A percentile compares a stretch with the other conserved stretches of the same genome.
phyloP scores from a whole-genome alignment of 2,113 vertebrate species.

The Triplophysa dalaica region DNA sequence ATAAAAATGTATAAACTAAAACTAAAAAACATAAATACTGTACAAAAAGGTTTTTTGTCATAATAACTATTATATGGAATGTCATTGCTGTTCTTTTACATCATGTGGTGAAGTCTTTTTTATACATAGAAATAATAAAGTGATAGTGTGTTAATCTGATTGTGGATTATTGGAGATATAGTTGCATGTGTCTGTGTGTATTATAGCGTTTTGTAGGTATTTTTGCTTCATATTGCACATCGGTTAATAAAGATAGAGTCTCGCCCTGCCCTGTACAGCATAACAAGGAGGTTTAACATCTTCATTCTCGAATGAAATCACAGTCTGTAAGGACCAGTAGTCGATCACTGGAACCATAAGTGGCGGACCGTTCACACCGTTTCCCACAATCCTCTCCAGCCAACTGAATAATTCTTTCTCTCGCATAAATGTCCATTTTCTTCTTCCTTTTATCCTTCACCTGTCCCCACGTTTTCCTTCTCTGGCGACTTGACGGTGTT shows the following conservation, averaged over 20 bases:
- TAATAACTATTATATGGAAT: constrained; percentile 53
- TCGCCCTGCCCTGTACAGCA: constrained; percentile 17
- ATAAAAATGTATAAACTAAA: constrained; percentile 70
- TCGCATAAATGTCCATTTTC: constrained; percentile 8
- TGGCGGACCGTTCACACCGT: constrained; percentile 40
- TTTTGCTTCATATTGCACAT: constrained; percentile 68
- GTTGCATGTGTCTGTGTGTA: constrained; percentile 29
- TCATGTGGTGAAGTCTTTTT: constrained; percentile 35
- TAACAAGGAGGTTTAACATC: constrained; percentile 29
- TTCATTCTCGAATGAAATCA: constrained; percentile 49
- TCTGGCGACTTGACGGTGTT: not conserved
- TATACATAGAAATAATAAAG: constrained; percentile 39
- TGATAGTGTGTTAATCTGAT: constrained; percentile 53
- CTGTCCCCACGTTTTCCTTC: not conserved
- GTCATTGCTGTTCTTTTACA: constrained; percentile 41
- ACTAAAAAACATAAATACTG: constrained; percentile 84
- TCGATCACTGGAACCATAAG: constrained; percentile 38
- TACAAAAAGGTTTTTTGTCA: constrained; percentile 72
- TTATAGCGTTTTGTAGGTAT: constrained; percentile 54
- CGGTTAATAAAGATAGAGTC: constrained; percentile 50
- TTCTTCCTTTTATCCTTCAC: not conserved
- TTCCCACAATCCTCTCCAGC: constrained; percentile 44
- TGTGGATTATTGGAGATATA: constrained; percentile 18
- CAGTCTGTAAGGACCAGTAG: constrained; percentile 54
- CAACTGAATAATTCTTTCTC: not conserved